Percentiles rank a stretch among this genome's conserved stretches.
Conservation (phyloP, 2,797 vertebrate genomes). For the Rachycentron canadum region DNA sequence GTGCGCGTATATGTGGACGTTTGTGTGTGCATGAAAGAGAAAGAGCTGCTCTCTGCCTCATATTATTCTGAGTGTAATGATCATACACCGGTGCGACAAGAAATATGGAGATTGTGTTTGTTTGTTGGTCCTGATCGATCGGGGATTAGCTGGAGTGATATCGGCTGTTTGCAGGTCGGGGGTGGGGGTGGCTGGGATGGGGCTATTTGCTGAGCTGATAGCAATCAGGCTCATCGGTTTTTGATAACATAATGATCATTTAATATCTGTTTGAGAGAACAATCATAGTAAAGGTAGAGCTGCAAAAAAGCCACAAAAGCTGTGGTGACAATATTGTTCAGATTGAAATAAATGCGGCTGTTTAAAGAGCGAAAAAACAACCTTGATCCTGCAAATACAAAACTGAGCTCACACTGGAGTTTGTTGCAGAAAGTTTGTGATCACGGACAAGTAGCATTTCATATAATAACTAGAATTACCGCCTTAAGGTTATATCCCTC, state of each 20-base stretch:
- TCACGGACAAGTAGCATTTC: no score
- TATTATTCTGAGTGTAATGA: constrained; percentile 32
- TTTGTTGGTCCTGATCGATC: constrained; percentile 69
- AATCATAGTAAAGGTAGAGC: not conserved
- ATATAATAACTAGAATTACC: no score
- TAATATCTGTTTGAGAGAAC: constrained; percentile 44
- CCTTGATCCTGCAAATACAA: not conserved
- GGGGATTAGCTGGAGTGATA: constrained; percentile 61
- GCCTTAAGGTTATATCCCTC: no score
- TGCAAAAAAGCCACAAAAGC: constrained; percentile 13
- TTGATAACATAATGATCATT: constrained; percentile 42
- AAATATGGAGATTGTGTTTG: constrained; percentile 60
- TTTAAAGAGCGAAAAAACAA: not conserved
- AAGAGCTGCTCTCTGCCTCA: constrained; percentile 29
- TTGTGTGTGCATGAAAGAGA: constrained; percentile 7
- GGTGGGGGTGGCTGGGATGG: constrained; percentile 17
- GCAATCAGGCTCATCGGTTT: constrained; percentile 43
- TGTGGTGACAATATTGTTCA: not conserved
- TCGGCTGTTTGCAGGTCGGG: constrained; percentile 40
- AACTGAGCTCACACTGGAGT: not conserved
- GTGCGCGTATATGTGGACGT: constrained; percentile 8
- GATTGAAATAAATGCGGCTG: constrained; percentile 19
- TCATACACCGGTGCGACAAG: constrained; percentile 42
- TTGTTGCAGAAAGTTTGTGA: not conserved
- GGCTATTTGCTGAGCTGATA: constrained; percentile 46